Conservation (phyloP, 1,140 invertebrate species). For the Drosophila nebulosa region DNA sequence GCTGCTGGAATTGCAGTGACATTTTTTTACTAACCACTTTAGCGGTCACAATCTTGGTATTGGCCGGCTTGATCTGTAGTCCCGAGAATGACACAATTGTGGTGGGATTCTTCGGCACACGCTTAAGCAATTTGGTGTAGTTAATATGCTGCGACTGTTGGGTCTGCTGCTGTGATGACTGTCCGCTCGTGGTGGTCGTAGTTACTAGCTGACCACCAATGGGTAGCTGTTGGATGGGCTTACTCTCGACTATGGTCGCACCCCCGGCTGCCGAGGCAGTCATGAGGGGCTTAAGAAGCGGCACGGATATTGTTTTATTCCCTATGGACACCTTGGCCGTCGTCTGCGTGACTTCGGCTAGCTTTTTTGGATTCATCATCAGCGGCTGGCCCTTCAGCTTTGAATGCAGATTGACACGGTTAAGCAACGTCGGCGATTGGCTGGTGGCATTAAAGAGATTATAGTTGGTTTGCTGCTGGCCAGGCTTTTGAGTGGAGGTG, state of each 20-base stretch:
- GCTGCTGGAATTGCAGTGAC: conserved; percentile 51
- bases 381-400: conserved; percentile 62
- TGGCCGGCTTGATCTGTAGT: conserved; percentile 70
- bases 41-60: conserved; percentile 70
- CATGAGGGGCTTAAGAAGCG: conserved; percentile 82
- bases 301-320: conserved; percentile 84
- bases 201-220: conserved; percentile 25
- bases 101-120: conserved; percentile 64
- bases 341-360: conserved; percentile 69
- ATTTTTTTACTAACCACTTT: conserved; percentile 73
- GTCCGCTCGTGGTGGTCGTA: conserved; percentile 21
- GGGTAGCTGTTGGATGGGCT: conserved; percentile 34
- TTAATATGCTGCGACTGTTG: conserved; percentile 43
- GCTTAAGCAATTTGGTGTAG: conserved; percentile 61
- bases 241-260: conserved; percentile 63
- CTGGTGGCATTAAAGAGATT: conserved; percentile 48
- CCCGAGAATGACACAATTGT: conserved; percentile 72
- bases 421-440: conserved; percentile 43
- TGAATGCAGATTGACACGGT: conserved; percentile 54
- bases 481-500: conserved; percentile 37
- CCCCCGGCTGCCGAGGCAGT: conserved; percentile 49
- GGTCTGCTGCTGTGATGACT: conserved; percentile 17
- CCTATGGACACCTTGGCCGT: conserved; percentile 83
- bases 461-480: conserved; percentile 39
- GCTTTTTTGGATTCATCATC: conserved; percentile 68